phyloP scores from a whole-genome alignment of 2,888 invertebrate species.

The Synergus laeviventris region DNA sequence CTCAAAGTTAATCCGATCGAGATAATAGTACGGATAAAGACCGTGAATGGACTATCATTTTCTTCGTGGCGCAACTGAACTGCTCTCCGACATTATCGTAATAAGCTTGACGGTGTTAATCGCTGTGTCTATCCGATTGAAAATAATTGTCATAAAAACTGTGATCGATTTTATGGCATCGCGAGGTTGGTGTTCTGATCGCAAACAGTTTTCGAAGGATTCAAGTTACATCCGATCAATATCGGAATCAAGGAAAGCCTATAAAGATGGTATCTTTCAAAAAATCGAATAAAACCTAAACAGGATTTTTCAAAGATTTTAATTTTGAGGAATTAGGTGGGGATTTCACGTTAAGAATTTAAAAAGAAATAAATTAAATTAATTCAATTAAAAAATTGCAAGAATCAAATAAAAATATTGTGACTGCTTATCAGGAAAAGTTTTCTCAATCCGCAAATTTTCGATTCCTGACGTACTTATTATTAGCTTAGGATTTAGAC shows the following conservation, averaged over 20 bases:
- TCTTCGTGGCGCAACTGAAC: constrained; percentile 21
- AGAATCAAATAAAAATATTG: not conserved
- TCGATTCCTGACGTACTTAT: no score
- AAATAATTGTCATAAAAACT: constrained; percentile 26
- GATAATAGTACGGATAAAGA: constrained; percentile 14
- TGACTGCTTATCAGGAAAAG: not conserved
- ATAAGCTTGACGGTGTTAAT: constrained; percentile 24
- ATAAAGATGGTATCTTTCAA: no score
- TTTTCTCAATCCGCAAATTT: not conserved
- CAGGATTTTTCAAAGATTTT: no score
- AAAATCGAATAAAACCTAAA: no score
- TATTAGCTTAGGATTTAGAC: no score
- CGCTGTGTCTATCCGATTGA: constrained; percentile 10
- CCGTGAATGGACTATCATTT: constrained; percentile 25
- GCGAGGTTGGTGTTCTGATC: not conserved
- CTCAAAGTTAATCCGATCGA: constrained; percentile 33
- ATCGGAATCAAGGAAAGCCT: no score
- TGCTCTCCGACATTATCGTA: constrained; percentile 14
- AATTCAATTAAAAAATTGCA: not conserved
- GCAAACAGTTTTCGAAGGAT: not conserved
- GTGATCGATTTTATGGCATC: not conserved
- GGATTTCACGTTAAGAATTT: no score
- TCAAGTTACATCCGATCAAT: not conserved
- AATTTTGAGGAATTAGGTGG: no score
- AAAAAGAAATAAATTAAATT: not conserved